Evolutionary conservation across 2,888 invertebrate species (phyloP).

Genomic region (Tricholauxania praeusta): DNA sequence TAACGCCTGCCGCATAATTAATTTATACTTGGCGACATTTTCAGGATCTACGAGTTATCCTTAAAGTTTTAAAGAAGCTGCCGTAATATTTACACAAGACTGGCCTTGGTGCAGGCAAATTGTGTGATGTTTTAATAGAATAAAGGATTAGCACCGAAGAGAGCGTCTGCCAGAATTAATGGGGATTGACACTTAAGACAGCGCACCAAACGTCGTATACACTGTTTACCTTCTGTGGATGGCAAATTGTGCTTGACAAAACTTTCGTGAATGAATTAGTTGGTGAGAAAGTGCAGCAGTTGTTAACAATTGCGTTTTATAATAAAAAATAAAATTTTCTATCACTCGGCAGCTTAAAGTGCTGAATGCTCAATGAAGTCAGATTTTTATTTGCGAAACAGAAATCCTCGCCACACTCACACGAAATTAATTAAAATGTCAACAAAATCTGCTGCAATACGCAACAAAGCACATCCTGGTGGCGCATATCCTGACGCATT

Average conservation of each 20-base stretch:
- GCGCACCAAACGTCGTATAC: not conserved
- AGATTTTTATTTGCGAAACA: conserved; percentile 36
- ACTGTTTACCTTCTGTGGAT: not conserved
- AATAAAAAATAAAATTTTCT: not conserved
- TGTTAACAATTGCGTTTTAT: not conserved
- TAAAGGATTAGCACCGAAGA: conserved; percentile 40
- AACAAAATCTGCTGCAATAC: conserved; percentile 51
- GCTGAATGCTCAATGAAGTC: conserved; percentile 28
- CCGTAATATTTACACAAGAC: conserved; percentile 18
- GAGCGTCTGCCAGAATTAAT: not conserved
- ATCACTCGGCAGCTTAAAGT: not conserved
- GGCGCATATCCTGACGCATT: not conserved
- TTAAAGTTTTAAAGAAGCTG: conserved; percentile 1
- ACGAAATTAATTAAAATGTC: conserved; percentile 56
- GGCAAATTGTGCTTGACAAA: conserved; percentile 9
- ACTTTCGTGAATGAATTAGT: conserved; percentile 35
- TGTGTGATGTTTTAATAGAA: conserved; percentile 40
- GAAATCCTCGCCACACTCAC: conserved; percentile 26
- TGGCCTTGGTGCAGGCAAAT: not conserved
- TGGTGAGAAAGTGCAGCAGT: conserved; percentile 22
- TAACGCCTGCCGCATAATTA: conserved; percentile 39
- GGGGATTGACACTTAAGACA: conserved; percentile 26
- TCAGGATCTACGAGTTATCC: conserved; percentile 10
- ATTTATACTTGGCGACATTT: conserved; percentile 34
- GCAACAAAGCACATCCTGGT: not conserved